Evolutionary conservation across 1,140 invertebrate genomes (phyloP).

Genomic region (Zaprionus ornatus): DNA sequence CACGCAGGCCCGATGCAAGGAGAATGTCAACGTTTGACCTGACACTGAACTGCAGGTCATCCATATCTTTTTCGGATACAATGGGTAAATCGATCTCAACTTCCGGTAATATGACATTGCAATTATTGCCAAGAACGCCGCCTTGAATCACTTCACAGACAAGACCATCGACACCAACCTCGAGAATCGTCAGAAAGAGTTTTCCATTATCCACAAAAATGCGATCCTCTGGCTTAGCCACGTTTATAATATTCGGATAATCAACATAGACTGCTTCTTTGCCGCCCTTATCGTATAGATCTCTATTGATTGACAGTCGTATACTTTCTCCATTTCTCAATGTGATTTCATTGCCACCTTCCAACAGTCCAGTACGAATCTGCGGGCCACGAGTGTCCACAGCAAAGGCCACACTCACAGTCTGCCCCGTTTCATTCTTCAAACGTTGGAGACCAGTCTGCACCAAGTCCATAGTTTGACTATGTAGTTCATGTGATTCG

Average conservation of each 20-base stretch:
- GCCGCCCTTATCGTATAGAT: conserved; percentile 92
- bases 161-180: conserved; percentile 84
- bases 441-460: conserved; percentile 91
- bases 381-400: conserved; percentile 98
- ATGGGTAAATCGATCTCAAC: conserved; percentile 97
- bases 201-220: conserved; percentile 98
- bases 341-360: conserved; percentile 89
- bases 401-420: conserved; percentile 86
- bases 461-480: conserved; percentile 94
- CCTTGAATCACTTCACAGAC: conserved; percentile 97
- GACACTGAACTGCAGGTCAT: conserved; percentile 96
- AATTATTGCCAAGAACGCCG: conserved; percentile 95
- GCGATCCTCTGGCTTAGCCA: conserved; percentile 92
- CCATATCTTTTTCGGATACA: conserved; percentile 98
- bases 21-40: conserved; percentile 98
- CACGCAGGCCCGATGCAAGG: conserved; percentile 98
- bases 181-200: conserved; percentile 95
- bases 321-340: conserved; percentile 93
- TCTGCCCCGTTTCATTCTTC: conserved; percentile 88
- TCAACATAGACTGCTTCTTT: conserved; percentile 91
- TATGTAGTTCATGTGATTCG: conserved; percentile 97
- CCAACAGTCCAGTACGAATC: conserved; percentile 96
- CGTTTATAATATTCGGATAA: conserved; percentile 97
- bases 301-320: conserved; percentile 93
- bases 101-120: conserved; percentile 97